phyloP scores from a whole-genome alignment of 1,140 invertebrate genomes.

The Megathymus violae region DNA sequence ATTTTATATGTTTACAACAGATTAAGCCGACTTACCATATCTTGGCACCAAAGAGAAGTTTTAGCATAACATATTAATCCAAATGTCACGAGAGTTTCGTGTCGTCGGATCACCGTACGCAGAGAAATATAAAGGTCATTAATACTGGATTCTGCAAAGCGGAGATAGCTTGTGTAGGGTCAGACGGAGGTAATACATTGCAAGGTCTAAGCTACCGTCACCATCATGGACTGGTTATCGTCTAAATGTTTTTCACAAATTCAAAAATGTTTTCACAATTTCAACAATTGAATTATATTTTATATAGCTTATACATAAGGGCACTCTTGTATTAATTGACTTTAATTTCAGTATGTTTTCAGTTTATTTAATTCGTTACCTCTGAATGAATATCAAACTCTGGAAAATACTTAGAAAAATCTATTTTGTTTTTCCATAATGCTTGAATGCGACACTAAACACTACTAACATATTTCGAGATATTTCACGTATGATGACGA shows the following conservation, averaged over 20 bases:
- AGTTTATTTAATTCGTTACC: too few relatives aligned
- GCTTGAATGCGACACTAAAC: too few relatives aligned
- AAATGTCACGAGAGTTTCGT: constrained; percentile 58
- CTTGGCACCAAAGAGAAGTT: constrained; percentile 41
- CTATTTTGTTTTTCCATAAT: too few relatives aligned
- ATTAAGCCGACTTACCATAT: constrained; percentile 26
- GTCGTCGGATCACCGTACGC: constrained; percentile 60
- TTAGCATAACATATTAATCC: constrained; percentile 61
- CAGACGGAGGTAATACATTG: constrained; percentile 68
- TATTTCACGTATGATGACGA: too few relatives aligned
- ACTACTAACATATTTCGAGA: too few relatives aligned
- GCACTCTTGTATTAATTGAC: too few relatives aligned
- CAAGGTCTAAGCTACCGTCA: constrained; percentile 34
- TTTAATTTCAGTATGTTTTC: too few relatives aligned
- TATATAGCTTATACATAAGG: too few relatives aligned
- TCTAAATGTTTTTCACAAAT: too few relatives aligned
- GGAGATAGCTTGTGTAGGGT: constrained; percentile 65
- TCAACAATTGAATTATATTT: neutral
- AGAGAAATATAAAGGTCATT: constrained; percentile 75
- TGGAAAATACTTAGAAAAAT: too few relatives aligned
- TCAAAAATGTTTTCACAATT: too few relatives aligned
- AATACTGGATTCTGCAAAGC: constrained; percentile 71
- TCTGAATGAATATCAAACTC: too few relatives aligned
- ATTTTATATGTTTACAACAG: constrained; percentile 14
- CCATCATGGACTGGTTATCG: constrained; percentile 1